A percentile compares a stretch with the other conserved stretches of the same genome.
Conservation (phyloP, 2,113 vertebrate genomes). For the Carettochelys insculpta region DNA sequence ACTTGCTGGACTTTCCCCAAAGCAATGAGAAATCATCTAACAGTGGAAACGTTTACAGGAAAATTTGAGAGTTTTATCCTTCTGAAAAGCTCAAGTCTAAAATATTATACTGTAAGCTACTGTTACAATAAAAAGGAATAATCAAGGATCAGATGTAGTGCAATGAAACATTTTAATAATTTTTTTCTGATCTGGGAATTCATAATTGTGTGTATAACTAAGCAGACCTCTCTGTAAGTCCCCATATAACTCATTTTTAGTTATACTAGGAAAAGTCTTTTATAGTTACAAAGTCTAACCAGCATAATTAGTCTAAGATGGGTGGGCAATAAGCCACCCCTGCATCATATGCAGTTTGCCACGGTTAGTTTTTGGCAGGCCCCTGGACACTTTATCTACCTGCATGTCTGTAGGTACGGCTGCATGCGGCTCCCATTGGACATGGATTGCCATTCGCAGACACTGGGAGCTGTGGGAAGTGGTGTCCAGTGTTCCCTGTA, state of each 20-base stretch:
- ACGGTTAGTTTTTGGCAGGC: too few species aligned
- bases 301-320: neutral
- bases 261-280: neutral
- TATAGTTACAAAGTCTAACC: neutral
- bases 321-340: too few species aligned
- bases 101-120: neutral
- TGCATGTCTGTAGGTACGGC: too few species aligned
- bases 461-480: too few species aligned
- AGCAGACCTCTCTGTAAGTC: neutral
- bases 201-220: neutral
- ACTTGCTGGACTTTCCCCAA: neutral
- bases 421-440: too few species aligned
- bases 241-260: neutral
- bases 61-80: neutral
- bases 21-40: neutral
- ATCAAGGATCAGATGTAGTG: neutral
- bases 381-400: too few species aligned
- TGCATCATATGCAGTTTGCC: too few species aligned
- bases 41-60: neutral
- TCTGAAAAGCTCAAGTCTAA: constrained; percentile 2
- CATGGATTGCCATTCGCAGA: too few species aligned
- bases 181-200: neutral
- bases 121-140: neutral
- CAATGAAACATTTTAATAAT: neutral
- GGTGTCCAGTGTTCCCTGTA: too few species aligned